Evolutionary conservation across 2,797 vertebrate species (phyloP).

Genomic region (Threskiornis aethiopicus): DNA sequence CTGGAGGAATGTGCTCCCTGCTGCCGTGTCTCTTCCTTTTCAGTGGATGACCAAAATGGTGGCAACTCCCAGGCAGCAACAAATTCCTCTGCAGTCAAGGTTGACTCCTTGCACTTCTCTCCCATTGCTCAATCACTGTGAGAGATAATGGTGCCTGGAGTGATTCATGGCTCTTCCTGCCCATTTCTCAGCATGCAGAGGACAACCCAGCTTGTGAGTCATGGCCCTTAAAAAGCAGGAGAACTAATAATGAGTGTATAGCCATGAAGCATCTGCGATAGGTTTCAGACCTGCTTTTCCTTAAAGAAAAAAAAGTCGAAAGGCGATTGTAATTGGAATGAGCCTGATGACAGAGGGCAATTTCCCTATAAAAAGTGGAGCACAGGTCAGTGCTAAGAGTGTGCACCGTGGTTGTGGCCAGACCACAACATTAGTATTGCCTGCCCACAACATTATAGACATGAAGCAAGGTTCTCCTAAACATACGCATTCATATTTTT

Average conservation of each 20-base stretch:
- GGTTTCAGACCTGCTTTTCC: background rate
- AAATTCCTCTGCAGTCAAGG: background rate
- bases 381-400: background rate
- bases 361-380: background rate
- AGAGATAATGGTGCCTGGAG: background rate
- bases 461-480: background rate
- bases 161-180: background rate
- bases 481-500: accelerated
- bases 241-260: background rate
- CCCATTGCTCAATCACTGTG: background rate
- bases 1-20: background rate
- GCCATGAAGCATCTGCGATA: background rate
- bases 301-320: background rate
- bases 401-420: background rate
- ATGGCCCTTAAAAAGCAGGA: background rate
- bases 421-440: background rate
- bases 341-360: background rate
- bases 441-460: accelerated
- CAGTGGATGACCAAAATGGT: background rate
- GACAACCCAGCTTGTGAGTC: background rate
- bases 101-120: background rate
- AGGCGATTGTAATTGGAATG: background rate
- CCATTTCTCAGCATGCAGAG: background rate
- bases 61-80: background rate
- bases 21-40: background rate